Evolutionary conservation across 2,888 invertebrate species (phyloP).

Genomic region (Antitype chi): DNA sequence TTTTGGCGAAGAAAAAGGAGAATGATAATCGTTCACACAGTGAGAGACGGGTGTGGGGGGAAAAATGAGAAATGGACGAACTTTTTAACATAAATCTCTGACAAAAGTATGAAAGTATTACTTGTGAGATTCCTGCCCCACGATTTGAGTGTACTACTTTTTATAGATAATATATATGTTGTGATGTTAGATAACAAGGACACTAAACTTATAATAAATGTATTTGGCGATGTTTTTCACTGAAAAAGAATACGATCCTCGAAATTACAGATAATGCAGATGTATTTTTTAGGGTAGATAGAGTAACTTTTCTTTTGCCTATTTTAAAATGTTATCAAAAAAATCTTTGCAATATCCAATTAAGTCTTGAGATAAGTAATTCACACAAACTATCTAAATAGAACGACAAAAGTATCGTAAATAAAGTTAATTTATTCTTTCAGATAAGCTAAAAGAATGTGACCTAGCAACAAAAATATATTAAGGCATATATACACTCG

Average conservation of each 20-base stretch:
- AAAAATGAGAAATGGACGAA: conserved; percentile 88
- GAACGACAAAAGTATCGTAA: conserved; percentile 30
- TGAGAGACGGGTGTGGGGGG: conserved; percentile 74
- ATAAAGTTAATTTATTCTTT: conserved; percentile 35
- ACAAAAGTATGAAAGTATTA: conserved; percentile 84
- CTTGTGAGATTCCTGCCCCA: conserved; percentile 78
- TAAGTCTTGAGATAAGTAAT: conserved; percentile 3
- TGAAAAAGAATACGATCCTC: not conserved
- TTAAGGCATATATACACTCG: conserved; percentile 40
- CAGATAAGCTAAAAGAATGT: conserved; percentile 23
- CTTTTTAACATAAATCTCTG: conserved; percentile 89
- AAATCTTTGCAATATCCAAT: not conserved
- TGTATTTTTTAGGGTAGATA: not conserved
- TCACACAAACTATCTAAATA: not conserved
- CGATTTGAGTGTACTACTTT: conserved; percentile 66
- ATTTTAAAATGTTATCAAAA: not conserved
- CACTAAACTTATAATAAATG: not conserved
- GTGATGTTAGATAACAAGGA: conserved; percentile 27
- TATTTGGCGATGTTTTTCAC: not conserved
- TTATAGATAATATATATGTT: conserved; percentile 40
- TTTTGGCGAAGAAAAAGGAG: conserved; percentile 73
- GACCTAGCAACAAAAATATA: conserved; percentile 33
- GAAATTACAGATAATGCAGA: not conserved
- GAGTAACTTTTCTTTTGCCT: not conserved
- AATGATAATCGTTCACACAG: conserved; percentile 88